Evolutionary conservation across 2,113 vertebrate genomes (phyloP).

Genomic region (Cranoglanis bouderius): DNA sequence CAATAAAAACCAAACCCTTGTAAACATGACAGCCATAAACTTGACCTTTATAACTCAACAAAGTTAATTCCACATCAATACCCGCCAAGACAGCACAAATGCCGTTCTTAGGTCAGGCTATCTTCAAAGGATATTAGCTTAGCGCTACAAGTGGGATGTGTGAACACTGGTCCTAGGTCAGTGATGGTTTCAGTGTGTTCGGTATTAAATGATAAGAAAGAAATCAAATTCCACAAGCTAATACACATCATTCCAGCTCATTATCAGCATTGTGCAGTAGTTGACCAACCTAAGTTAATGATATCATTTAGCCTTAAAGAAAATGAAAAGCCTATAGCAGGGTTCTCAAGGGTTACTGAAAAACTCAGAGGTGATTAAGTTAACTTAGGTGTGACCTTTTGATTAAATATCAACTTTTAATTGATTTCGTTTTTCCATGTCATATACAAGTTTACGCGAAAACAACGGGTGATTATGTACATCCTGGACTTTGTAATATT

Average conservation of each 20-base stretch:
- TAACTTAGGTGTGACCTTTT: constrained; percentile 13
- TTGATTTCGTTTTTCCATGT: background rate
- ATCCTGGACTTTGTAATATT: background rate
- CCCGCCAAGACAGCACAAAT: background rate
- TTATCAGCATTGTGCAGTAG: background rate
- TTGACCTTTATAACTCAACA: constrained; percentile 52
- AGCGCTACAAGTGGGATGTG: background rate
- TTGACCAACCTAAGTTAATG: background rate
- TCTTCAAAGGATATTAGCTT: background rate
- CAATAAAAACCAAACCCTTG: constrained; percentile 52
- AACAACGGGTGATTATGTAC: background rate
- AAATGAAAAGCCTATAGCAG: background rate
- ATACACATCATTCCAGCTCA: background rate
- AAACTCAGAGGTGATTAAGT: constrained; percentile 12
- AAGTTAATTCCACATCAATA: constrained; percentile 21
- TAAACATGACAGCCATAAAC: constrained; percentile 60
- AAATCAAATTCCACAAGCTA: background rate
- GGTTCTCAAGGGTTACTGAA: background rate
- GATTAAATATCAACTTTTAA: constrained; percentile 33
- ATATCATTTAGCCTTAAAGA: background rate
- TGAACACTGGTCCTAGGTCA: background rate
- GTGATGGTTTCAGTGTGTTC: background rate
- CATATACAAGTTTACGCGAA: background rate
- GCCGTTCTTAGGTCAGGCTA: background rate
- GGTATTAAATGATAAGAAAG: background rate